Evolutionary conservation across 2,113 vertebrate species (phyloP).

Genomic region (Coptodon rendalli): DNA sequence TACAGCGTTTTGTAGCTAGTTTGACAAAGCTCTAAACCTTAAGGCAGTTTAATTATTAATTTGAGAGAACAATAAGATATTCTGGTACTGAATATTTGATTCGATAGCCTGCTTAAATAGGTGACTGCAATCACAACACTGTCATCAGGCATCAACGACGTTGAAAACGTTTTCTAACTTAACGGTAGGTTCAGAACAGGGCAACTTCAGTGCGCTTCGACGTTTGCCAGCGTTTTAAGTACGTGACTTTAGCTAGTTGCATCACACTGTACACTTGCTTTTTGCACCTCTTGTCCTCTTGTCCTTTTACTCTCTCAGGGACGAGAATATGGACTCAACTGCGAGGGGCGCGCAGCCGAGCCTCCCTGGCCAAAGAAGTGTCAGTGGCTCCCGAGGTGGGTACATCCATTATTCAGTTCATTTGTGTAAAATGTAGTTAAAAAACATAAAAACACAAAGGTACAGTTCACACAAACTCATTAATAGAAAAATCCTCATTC

Average conservation of each 20-base stretch:
- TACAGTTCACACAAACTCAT: not conserved
- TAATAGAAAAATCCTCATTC: not conserved
- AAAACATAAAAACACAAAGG: not conserved
- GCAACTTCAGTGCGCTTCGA: not conserved
- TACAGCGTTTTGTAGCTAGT: not conserved
- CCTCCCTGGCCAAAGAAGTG: not conserved
- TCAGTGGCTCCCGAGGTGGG: slow-evolving; percentile 60
- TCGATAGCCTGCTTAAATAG: not conserved
- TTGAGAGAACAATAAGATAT: not conserved
- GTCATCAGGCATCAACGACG: not conserved
- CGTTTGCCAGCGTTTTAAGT: not conserved
- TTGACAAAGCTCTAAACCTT: not conserved
- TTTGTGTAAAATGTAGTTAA: not conserved
- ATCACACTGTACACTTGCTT: fast-evolving
- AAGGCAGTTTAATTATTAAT: not conserved
- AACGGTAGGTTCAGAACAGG: not conserved
- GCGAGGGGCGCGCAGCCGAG: not conserved
- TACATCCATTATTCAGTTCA: not conserved
- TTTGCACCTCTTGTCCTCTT: not conserved
- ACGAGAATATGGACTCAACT: not conserved
- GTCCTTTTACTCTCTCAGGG: not conserved
- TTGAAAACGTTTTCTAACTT: not conserved
- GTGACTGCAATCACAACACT: not conserved
- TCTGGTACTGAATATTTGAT: not conserved
- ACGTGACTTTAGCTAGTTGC: not conserved